Evolutionary conservation across 2,113 vertebrate species (phyloP), one percentile per base, ranked within the genome.

Genomic region (Cisticola juncidis): DNA sequence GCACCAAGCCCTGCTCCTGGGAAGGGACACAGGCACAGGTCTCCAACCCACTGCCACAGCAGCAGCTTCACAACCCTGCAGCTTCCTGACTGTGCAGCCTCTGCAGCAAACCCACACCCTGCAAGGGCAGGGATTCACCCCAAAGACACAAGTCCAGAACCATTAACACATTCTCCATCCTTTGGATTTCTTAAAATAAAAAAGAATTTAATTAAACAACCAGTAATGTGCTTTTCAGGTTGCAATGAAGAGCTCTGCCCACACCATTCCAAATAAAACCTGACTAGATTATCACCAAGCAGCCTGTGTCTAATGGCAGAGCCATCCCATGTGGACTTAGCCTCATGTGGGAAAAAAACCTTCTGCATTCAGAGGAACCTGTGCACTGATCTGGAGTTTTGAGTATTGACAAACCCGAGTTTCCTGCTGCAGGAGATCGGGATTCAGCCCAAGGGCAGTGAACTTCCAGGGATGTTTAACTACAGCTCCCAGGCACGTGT

Each of bases 1-100:
- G 42, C 36, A 5, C 14, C 58, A 60, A 64, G 11, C 14, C 9
- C 0, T 0, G 2, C 9, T 66, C 38, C 57, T 1, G 1, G 2
- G 3, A 14, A 19, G 36, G 23, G 29, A 29, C 12, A 9, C 23
- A 24, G 11, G 12, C 15, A 4, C 26, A 6, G 6, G 1, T 5
- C 44, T 24, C 44, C 62, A 69, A 61, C 71, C 0, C 48, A 1
- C 23, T 15, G 21, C 42, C 57, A 18, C 5, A 31, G 24, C 31
- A 50, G 81, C 0, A 23, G 33, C 60, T 36, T 9, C 44, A 33
- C 19, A 24, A 6, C 9, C 42, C 74, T 28, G 11, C 51, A 82
- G 47, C 33, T 25, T 29, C 40, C 28, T 6, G 2, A 5, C 20
- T 19, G 8, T 1, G 26, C 9, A 1, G 19, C 61, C 33, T 42